Conservation (phyloP, 2,797 vertebrate genomes). For the Fistularia tabacaria region DNA sequence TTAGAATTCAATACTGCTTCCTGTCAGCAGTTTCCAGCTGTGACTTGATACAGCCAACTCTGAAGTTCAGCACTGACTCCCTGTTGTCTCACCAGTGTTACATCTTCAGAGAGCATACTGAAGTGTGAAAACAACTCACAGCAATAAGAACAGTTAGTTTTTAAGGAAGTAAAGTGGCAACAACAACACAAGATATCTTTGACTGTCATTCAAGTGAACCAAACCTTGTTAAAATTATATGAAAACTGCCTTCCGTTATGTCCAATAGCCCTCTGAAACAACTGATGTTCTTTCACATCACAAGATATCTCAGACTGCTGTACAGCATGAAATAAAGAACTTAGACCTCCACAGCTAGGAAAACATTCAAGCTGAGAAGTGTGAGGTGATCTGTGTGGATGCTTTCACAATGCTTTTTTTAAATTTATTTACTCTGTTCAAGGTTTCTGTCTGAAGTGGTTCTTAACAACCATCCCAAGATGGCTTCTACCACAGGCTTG, state of each 20-base stretch:
- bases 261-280: conserved; percentile 18
- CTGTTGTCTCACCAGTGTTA: conserved; percentile 29
- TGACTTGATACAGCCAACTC: conserved; percentile 27
- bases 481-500: conserved; percentile 50
- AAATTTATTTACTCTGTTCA: conserved; percentile 57
- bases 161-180: conserved; percentile 15
- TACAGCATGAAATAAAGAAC: conserved; percentile 40
- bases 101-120: conserved; percentile 31
- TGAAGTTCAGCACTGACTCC: conserved; percentile 36
- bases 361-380: conserved; percentile 37
- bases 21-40: conserved; percentile 31
- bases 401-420: conserved; percentile 43
- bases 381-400: conserved; percentile 43
- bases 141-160: conserved; percentile 22
- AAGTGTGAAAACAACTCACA: conserved; percentile 36
- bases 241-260: conserved; percentile 18
- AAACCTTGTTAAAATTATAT: conserved; percentile 29
- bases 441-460: conserved; percentile 62
- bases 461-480: conserved; percentile 55
- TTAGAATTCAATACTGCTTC: conserved; percentile 29
- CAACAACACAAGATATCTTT: conserved; percentile 19
- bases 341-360: conserved; percentile 36
- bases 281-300: conserved; percentile 31
- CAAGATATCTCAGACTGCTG: conserved; percentile 20
- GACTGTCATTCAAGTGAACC: conserved; percentile 9